Conservation (phyloP, 2,888 invertebrate genomes). For the Eilema depressum region DNA sequence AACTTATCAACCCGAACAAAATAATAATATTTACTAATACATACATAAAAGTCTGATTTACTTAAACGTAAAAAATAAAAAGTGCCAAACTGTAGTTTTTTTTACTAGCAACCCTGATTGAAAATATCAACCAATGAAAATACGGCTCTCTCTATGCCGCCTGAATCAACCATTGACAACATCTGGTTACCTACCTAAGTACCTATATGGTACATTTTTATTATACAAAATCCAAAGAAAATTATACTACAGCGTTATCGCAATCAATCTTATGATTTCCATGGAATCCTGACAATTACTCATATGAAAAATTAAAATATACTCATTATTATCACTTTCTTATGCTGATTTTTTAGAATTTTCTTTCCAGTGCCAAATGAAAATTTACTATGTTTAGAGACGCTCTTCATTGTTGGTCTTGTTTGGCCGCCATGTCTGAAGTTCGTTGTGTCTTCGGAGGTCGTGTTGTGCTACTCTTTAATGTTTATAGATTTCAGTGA, state of each 20-base stretch:
- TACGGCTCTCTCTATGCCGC: neutral
- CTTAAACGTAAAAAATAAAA: too few relatives aligned
- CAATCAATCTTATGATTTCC: conserved; percentile 61
- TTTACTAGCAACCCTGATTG: neutral
- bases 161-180: neutral
- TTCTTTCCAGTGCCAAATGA: conserved; percentile 78
- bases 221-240: neutral
- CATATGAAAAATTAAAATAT: conserved; percentile 73
- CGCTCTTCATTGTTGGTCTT: conserved; percentile 80
- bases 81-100: neutral
- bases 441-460: conserved; percentile 83
- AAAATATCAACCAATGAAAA: neutral
- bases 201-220: neutral
- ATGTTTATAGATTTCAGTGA: conserved; percentile 81
- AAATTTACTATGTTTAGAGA: conserved; percentile 73
- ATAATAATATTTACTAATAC: too few relatives aligned
- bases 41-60: too few relatives aligned
- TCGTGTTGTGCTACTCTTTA: conserved; percentile 86
- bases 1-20: too few relatives aligned
- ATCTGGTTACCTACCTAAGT: too few relatives aligned
- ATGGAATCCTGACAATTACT: conserved; percentile 77
- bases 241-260: conserved; percentile 10
- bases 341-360: conserved; percentile 79
- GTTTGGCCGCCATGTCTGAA: conserved; percentile 87
- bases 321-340: conserved; percentile 70